phyloP scores from a whole-genome alignment of 30 jellyfish, hydroid and myxozoan species.

The Cassiopea andromeda region DNA sequence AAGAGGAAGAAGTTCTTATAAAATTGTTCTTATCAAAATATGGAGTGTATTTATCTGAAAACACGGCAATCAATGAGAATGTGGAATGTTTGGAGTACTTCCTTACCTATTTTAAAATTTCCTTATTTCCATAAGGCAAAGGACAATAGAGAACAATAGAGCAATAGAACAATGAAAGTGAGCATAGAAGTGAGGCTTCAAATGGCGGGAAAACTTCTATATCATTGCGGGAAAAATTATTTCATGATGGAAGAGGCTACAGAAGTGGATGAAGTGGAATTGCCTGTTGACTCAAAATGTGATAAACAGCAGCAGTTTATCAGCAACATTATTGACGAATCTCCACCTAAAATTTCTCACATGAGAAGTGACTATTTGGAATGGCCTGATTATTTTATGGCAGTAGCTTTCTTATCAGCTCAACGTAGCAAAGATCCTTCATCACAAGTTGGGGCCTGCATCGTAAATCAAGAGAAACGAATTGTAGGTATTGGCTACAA shows the following conservation, averaged over 20 bases:
- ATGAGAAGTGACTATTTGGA: constrained; percentile 78
- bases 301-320: neutral
- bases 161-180: too few relatives aligned
- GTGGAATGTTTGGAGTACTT: too few relatives aligned
- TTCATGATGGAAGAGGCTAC: neutral
- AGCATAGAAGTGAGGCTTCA: constrained; percentile 10
- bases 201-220: constrained; percentile 10
- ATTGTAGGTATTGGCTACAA: constrained; percentile 98
- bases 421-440: constrained; percentile 98
- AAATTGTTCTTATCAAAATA: too few relatives aligned
- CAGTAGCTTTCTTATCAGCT: constrained; percentile 94
- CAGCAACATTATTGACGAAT: neutral
- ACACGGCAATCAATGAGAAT: too few relatives aligned
- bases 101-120: too few relatives aligned
- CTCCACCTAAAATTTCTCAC: neutral
- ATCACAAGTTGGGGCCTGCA: constrained; percentile 99
- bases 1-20: too few relatives aligned
- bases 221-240: neutral
- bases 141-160: too few relatives aligned
- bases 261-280: neutral
- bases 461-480: constrained; percentile 83
- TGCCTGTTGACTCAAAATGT: neutral
- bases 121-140: too few relatives aligned
- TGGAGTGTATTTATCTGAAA: too few relatives aligned
- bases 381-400: constrained; percentile 98